Base-by-base conservation (phyloP, 2,888 invertebrate genomes). In the Syrista parreyssii region DNA sequence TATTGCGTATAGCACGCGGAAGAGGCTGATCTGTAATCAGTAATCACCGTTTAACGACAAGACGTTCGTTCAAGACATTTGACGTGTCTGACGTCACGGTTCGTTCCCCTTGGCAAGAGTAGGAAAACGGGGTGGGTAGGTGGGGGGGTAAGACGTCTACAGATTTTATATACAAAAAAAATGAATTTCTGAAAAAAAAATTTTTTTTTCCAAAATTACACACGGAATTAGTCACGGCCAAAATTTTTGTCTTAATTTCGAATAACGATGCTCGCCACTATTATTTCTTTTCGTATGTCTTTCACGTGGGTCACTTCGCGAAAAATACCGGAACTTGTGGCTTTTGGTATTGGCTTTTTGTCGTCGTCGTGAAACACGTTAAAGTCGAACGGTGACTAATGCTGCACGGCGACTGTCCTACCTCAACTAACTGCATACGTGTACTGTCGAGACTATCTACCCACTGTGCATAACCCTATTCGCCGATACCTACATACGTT, bases 331-430 rank as follows among this genome's bases (percentile, higher is more conserved):
- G 12, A 55, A 55, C 15, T 55, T 2, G 55, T 4, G 55, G 1
- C 9, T 55, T 55, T 55, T 4, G 9, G 34, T 34, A 4, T 34
- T 9, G 34, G 9, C 34, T 34, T 34, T 9, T 4, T 4, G 3
- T 68, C 31, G 12, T 3, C 32, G 71, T 31, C 31, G 4, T 68
- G 32, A 71, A 73, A 77, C 35, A 76, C 74, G 80, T 81, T 23
- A 23, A n/a, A 82, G 84, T 81, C 83, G 81, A 84, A 84, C 83
- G 83, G 79, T 87, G 87, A 87, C 87, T 87, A 85, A 87, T 85
- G 80, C 82, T 74, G 74, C 78, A 75, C 77, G 80, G 74, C 79
- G 78, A 80, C 78, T 82, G 78, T 80, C 80, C 80, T 79, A 79
- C 81, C 81, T 83, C 69, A 76, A 79, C 80, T 74, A 75, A 68